Conservation (phyloP, 2,797 vertebrate genomes). For the Ptychadena robeensis region DNA sequence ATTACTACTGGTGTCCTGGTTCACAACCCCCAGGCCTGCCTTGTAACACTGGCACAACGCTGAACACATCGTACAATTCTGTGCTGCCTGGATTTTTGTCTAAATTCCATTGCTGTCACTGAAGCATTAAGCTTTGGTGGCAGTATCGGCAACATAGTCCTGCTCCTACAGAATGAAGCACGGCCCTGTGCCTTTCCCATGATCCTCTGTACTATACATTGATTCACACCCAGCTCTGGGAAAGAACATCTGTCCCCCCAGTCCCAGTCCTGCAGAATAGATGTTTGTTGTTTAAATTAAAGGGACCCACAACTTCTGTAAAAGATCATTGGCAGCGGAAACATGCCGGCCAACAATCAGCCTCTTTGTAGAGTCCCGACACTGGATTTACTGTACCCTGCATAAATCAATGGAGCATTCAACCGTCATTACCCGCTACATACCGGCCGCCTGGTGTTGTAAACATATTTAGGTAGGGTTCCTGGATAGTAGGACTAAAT, state of each 20-base stretch:
- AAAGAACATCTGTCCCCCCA: slow-evolving; percentile 37
- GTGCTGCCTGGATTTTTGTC: too few species aligned
- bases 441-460: neutral
- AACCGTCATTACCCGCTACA: neutral
- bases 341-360: slow-evolving; percentile 7
- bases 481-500: neutral
- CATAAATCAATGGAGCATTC: slow-evolving; percentile 2
- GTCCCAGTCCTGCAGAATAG: slow-evolving; percentile 45
- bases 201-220: slow-evolving; percentile 22
- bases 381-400: slow-evolving; percentile 42
- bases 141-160: neutral
- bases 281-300: slow-evolving; percentile 50
- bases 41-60: too few species aligned
- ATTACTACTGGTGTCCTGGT: too few species aligned
- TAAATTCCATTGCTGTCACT: too few species aligned
- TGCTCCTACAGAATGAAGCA: neutral
- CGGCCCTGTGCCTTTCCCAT: slow-evolving; percentile 16
- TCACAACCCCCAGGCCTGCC: too few species aligned
- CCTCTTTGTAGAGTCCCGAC: slow-evolving; percentile 40
- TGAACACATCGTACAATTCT: too few species aligned
- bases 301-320: slow-evolving; percentile 23
- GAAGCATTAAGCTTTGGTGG: neutral
- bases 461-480: neutral
- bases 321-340: slow-evolving; percentile 34
- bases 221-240: slow-evolving; percentile 43